Base-by-base conservation (phyloP, 2,113 vertebrate genomes). In the Oryzias melastigma region DNA sequence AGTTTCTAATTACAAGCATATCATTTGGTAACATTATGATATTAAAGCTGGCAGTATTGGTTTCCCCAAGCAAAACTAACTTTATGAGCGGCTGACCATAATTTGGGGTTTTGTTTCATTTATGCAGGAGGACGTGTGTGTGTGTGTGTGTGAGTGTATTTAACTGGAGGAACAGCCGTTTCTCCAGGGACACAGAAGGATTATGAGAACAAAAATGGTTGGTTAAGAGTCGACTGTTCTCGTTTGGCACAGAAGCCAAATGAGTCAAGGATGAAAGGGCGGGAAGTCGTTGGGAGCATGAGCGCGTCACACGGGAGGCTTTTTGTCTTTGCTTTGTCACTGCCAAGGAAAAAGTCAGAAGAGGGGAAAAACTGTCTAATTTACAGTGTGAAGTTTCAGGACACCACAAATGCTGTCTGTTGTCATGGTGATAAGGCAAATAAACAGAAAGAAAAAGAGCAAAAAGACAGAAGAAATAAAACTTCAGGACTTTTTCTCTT, bases 31-130 rank as follows among this genome's bases (percentile, higher is more conserved):
- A 85, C 87, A 87, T 89, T 82, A 86, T 85, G 82, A 89, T 91
- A 91, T 91, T 91, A 85, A 92, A 90, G 82, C 90, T 87, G 89
- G 89, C 88, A 88, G 88, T 77, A 5, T 90, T 61, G 91, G 88
- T 87, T 91, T 88, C 84, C 85, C 78, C 80, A 86, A 88, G 88
- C 81, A 89, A 91, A 92, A 90, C 90, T 90, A 87, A 91, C 88
- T 90, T 88, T 68, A 88, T 80, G 82, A 84, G 89, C 58, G 82
- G 85, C 87, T 87, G 80, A 92, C 89, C 90, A 92, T 92, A 90
- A 93, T 93, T 90, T 84, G 47, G 80, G 88, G 88, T 85, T 90
- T 67, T 62, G 61, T 69, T 74, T 72, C 63, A 63, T 83, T 69
- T 67, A 45, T 87, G 78, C 62, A 61, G 79, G 65, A 62, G 75